Percentiles rank a stretch among this genome's conserved stretches.
These are phyloP conservation scores for Trinorchestia longiramus DNA, from an alignment of 1,140 invertebrate species.

Conservation along the genomic window DNA sequence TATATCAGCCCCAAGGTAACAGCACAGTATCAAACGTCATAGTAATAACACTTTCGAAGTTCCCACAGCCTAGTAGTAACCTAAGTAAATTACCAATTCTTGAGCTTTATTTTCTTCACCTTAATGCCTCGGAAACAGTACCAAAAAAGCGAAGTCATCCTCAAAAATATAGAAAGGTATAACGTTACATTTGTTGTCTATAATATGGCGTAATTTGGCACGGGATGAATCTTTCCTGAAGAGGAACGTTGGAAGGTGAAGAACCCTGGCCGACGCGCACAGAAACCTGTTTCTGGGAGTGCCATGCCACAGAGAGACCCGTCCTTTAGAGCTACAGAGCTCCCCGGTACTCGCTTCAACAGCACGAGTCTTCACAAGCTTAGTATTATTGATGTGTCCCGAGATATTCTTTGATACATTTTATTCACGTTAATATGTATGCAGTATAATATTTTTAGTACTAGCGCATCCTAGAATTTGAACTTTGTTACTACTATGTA, in stretches of 20 bases:
- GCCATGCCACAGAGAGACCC: neutral
- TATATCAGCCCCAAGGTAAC: neutral
- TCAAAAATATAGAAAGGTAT: neutral
- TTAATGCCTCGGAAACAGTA: neutral
- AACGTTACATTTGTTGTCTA: neutral
- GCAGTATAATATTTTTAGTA: neutral
- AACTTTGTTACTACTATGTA: no score
- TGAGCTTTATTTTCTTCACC: neutral
- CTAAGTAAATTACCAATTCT: neutral
- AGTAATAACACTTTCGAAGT: neutral
- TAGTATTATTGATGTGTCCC: neutral
- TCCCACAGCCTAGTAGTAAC: neutral
- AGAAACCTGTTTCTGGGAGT: neutral
- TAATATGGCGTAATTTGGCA: neutral
- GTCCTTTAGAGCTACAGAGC: neutral
- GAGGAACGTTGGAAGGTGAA: neutral
- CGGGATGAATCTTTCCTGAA: neutral
- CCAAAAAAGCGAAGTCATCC: neutral
- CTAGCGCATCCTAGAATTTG: neutral
- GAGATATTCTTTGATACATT: neutral
- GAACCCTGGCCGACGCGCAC: neutral
- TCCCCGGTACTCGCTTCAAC: neutral
- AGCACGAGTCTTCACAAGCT: neutral
- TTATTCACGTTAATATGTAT: no score
- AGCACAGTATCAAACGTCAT: neutral